Evolutionary conservation across 2,797 vertebrate species (phyloP), one percentile per base, ranked within the genome.

Genomic region (Eospalax fontanierii): DNA sequence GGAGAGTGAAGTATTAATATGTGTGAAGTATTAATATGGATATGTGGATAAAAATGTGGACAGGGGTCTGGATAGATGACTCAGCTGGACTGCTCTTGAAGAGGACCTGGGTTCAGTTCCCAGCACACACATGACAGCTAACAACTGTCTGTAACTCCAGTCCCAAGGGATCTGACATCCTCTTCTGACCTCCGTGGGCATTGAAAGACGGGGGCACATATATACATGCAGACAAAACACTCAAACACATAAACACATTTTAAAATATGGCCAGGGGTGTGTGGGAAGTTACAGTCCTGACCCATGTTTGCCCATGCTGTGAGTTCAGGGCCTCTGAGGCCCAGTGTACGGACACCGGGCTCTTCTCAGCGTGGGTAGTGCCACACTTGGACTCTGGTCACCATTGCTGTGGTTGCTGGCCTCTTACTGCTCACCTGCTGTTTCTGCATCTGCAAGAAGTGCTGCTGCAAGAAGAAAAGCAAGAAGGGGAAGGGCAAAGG

Each of bases 361-460:
- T 19, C 85, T 0, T 19, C 85, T 71, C 54, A 76, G 1, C 22
- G 68, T 0, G 38, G 63, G 6, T 98, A 99, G 99, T 99, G 98
- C 99, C 99, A 0, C 98, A n/a, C 99, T 71, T 99, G 99, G 99
- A 99, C 99, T 70, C 99, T 99, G 98, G 99, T 99, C 0, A 99
- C 99, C 98, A 99, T 99, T 0, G 99, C 99, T 0, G 99, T 99
- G 95, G 99, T 99, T 0, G 99, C 99, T 0, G 99, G 99, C 81
- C 98, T 99, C 80, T 99, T 99, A 97, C 98, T 99, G 94, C 98
- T 99, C 96, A 99, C 99, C 87, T 99, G 99, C 98, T 99, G 99
- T 99, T 99, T 99, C 98, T 99, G 99, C 98, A 99, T 99, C 97
- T 99, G 99, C 98, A 99, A 99, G 98, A 99, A 99, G 97, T 99